These are phyloP conservation scores for Vipera latastei DNA, from an alignment of 2,797 vertebrate genomes.

Conservation along the genomic window DNA sequence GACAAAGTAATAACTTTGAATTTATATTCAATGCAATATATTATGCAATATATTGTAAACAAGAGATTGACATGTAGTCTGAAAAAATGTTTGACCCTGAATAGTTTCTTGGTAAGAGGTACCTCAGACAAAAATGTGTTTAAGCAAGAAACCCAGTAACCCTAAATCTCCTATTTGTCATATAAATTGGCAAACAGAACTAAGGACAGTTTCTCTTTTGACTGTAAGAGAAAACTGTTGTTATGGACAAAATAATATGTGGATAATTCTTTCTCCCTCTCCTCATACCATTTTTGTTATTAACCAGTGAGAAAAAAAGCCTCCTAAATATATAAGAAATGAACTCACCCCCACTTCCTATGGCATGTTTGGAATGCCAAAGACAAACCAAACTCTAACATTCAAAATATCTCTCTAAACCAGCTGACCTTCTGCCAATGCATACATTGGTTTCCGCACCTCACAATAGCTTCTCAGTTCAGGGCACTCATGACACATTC, in stretches of 20 bases:
- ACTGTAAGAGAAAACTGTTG: neutral
- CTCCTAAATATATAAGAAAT: constrained; percentile 5
- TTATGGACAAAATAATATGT: neutral
- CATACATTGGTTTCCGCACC: neutral
- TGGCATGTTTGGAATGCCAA: constrained; percentile 17
- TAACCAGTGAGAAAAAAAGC: neutral
- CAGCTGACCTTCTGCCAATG: neutral
- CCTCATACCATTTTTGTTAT: neutral
- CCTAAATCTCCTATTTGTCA: neutral
- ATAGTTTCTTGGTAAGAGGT: neutral
- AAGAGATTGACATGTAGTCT: neutral
- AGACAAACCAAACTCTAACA: constrained; percentile 8
- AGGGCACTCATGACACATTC: neutral
- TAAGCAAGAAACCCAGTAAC: neutral
- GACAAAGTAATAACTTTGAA: neutral
- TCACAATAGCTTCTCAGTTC: neutral
- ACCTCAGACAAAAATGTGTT: neutral
- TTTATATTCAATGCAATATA: neutral
- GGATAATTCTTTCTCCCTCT: neutral
- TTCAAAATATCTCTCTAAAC: neutral
- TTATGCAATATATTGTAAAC: neutral
- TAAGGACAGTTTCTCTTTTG: neutral
- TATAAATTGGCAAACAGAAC: neutral
- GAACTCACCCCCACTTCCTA: neutral
- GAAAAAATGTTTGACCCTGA: neutral